Percentiles rank a stretch among this genome's conserved stretches.
These are phyloP conservation scores for Didymodactylos carnosus DNA, from an alignment of 2,888 invertebrate species.

Conservation along the genomic window DNA sequence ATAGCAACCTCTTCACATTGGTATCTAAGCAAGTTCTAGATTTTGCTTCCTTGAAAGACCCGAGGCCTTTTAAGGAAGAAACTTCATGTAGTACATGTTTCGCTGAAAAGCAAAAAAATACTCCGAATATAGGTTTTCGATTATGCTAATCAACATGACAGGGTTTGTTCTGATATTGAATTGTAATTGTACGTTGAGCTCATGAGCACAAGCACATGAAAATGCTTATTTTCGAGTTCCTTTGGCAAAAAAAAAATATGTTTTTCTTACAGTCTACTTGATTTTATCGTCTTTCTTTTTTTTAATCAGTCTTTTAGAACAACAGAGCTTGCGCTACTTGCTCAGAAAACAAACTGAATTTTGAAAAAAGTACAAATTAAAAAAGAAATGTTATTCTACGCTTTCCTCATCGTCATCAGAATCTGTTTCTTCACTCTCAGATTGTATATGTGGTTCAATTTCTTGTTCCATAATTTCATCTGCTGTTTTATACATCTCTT, in stretches of 20 bases:
- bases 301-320: background rate
- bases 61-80: background rate
- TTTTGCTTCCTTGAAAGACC: background rate
- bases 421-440: background rate
- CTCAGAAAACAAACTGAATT: background rate
- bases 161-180: background rate
- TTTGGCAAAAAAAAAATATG: background rate
- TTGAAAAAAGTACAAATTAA: background rate
- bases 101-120: background rate
- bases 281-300: background rate
- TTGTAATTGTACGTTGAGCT: background rate
- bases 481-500: background rate
- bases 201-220: background rate
- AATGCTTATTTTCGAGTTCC: background rate
- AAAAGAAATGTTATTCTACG: background rate
- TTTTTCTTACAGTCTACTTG: background rate
- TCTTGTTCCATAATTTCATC: background rate
- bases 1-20: background rate
- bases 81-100: background rate
- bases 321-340: background rate
- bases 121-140: background rate
- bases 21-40: background rate
- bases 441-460: background rate
- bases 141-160: background rate
- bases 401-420: background rate